Evolutionary conservation across 2,888 invertebrate species (phyloP), one percentile per base, ranked within the genome.

Genomic region (Orthosia cruda): DNA sequence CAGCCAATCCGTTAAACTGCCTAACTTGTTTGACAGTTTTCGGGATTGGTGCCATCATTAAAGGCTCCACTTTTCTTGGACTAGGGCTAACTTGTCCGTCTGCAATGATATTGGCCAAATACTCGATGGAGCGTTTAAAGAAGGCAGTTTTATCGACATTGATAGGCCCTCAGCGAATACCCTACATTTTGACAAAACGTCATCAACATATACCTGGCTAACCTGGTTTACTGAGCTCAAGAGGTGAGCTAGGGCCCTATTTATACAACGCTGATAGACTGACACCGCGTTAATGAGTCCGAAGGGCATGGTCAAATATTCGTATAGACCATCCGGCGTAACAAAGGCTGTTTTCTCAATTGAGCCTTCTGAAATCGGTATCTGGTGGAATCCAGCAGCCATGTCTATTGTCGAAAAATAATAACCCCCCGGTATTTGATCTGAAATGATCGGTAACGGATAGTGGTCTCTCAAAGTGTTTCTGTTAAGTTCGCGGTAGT

Each of bases 401-500:
- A 73, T 73, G 18, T 73, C 62, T 2, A 73, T 26, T 12, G 40
- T 47, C 0, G 59, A 23, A 23, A 40, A 73, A 20, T 73, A 74
- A 16, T 18, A 26, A 18, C 68, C 74, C 23, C 40, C 23, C 2
- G 55, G 55, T 5, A 73, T 45, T 67, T 73, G 67, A 15, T 73
- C 73, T 2, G 73, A 49, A 54, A 73, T 73, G 4, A 68, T n/a
- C 7, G 73, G 74, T 20, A 74, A 12, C 15, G 74, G 74, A 20
- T 49, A 69, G 16, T 62, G 71, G 40, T 70, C 57, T 26, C 79
- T 26, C 55, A 81, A 2, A 9, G 83, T 83, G n/a, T 83, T 81
- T 0, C 45, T 7, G 47, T 84, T 81, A 4, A 81, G 18, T 40
- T 84, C 83, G 2, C 83, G 52, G 40, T 40, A 84, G 40, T 84